A percentile compares a stretch with the other conserved stretches of the same genome.
Conservation (phyloP, 2,113 vertebrate species). For the Bujurquina vittata region DNA sequence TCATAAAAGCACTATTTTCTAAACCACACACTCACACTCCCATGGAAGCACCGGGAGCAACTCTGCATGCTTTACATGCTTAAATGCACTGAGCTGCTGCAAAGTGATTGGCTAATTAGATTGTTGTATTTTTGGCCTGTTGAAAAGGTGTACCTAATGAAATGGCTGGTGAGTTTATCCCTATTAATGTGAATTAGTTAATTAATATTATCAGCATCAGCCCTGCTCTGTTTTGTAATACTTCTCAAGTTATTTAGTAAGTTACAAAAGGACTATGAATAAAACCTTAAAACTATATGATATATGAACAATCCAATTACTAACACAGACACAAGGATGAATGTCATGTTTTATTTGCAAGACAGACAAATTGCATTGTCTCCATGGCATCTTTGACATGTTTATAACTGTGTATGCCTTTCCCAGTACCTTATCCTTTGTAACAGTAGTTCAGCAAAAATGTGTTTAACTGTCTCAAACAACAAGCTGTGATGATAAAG, state of each 20-base stretch:
- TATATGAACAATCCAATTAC: background rate
- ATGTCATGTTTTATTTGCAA: background rate
- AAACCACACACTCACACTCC: no score
- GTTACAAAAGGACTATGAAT: background rate
- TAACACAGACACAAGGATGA: background rate
- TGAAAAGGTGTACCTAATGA: background rate
- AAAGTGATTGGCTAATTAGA: background rate
- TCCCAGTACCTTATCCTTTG: background rate
- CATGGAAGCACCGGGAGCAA: no score
- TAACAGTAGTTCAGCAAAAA: background rate
- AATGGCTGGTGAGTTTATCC: background rate
- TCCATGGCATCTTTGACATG: background rate
- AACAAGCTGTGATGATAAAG: background rate
- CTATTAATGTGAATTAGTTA: background rate
- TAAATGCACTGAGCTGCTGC: background rate
- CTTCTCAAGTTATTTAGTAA: background rate
- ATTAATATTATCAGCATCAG: background rate
- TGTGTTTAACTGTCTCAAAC: background rate
- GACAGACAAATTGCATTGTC: background rate
- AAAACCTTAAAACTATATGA: background rate
- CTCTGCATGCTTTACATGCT: no score
- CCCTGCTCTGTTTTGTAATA: background rate
- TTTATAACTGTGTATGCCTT: background rate
- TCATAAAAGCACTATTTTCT: no score
- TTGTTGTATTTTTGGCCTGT: no score